Conservation (phyloP, 2,113 vertebrate species). For the Chamaea fasciata region DNA sequence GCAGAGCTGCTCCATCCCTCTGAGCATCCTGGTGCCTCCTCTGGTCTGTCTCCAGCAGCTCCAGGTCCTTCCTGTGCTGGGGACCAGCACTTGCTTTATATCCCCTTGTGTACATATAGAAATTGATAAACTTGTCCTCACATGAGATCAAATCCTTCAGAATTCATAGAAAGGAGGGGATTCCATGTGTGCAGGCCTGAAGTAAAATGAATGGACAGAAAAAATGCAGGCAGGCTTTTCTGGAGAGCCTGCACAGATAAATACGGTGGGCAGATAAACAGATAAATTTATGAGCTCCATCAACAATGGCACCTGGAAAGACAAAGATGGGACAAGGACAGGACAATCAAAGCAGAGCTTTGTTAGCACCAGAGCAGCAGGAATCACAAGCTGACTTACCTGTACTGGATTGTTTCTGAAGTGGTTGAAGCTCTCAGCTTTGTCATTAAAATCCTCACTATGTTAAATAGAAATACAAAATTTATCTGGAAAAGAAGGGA, state of each 20-base stretch:
- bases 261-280: not conserved
- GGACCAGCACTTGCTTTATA: accelerated
- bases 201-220: not conserved
- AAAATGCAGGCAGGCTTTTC: not conserved
- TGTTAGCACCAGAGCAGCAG: not conserved
- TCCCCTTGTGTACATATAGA: accelerated
- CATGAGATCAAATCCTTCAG: not conserved
- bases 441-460: constrained; percentile 97
- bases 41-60: not conserved
- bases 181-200: not conserved
- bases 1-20: not conserved
- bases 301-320: not conserved
- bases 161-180: not conserved
- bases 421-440: constrained; percentile 95
- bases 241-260: not conserved
- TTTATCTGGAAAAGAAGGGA: constrained; percentile 83
- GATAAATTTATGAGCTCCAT: not conserved
- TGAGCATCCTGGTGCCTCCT: not conserved
- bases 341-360: not conserved
- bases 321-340: not conserved
- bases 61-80: not conserved
- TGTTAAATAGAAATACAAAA: constrained; percentile 98
- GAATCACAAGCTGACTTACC: constrained; percentile 69
- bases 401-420: constrained; percentile 97
- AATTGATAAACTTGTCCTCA: not conserved